Evolutionary conservation across 2,888 invertebrate genomes (phyloP).

Genomic region (Sacculina carcini): DNA sequence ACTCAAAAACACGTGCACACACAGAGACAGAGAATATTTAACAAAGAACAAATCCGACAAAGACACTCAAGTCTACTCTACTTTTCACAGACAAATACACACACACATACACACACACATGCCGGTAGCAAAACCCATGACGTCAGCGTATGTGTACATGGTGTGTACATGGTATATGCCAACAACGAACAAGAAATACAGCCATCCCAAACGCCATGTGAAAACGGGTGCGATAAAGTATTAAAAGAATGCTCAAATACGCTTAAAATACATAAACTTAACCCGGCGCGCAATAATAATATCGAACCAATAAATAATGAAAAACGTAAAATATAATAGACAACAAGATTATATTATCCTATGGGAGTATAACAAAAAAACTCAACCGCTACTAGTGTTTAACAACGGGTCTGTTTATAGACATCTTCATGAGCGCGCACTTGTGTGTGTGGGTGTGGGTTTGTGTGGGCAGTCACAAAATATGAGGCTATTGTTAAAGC

Average conservation of each 20-base stretch:
- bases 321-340: slow-evolving; percentile 1
- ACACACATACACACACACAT: too few relatives aligned
- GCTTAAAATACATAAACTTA: slow-evolving; percentile 3
- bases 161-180: too few relatives aligned
- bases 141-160: too few relatives aligned
- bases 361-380: background rate
- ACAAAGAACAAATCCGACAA: too few relatives aligned
- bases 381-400: background rate
- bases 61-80: too few relatives aligned
- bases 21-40: too few relatives aligned
- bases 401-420: background rate
- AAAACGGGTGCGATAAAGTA: background rate
- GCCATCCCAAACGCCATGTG: background rate
- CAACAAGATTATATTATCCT: slow-evolving; percentile 1
- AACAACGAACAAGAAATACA: background rate
- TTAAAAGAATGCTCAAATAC: background rate
- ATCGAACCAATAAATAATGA: slow-evolving; percentile 1
- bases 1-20: too few relatives aligned
- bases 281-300: slow-evolving; percentile 2
- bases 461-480: too few relatives aligned
- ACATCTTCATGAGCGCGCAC: too few relatives aligned
- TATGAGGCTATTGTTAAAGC: too few relatives aligned
- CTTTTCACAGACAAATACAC: background rate
- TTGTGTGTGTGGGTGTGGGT: too few relatives aligned
- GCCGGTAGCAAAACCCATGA: too few relatives aligned